Evolutionary conservation across 2,113 vertebrate genomes (phyloP), one percentile per base, ranked within the genome.

Genomic region (Mionectes macconnelli): DNA sequence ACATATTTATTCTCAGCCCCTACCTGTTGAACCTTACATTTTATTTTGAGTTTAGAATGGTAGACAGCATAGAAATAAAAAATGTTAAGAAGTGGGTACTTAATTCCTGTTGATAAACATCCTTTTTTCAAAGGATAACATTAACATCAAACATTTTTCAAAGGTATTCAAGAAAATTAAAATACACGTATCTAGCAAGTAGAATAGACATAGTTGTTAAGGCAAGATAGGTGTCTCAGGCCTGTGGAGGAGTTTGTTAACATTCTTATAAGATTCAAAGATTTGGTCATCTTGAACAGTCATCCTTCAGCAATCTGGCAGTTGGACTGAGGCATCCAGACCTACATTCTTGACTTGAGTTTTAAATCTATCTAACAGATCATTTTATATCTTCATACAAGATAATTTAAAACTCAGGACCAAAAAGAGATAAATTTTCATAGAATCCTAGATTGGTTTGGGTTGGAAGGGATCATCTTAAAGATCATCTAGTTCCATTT

Each of bases 101-200:
- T 69, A 35, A 72, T 59, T 35, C 4, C 7, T 30, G 40, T 70
- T 45, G 10, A 89, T 42, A 70, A 67, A 59, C 31, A 72, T 6
- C 1, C 3, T 31, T 84, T 52, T n/a, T 40, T 64, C 18, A 63
- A 63, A 64, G 8, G 37, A 64, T n/a, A 52, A 21, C 8, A 22
- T 22, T 22, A 78, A 40, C 30, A n/a, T 12, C 33, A 42, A 27
- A 35, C 1, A 5, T 39, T 69, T 90, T 85, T 56, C 40, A 44
- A 52, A 60, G 11, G 11, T 0, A 0, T 37, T 60, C 20, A 42
- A 37, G 35, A 37, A 86, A 69, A 78, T 45, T 10, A 55, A 59
- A 35, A 28, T 44, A 84, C 0, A 1, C 6, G 47, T 47, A 53
- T 4, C 1, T 35, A 76, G 25, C 5, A 80, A 66, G n/a, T 3